These are phyloP conservation scores for Clitarchus hookeri DNA, from an alignment of 2,888 invertebrate species.

Conservation along the genomic window DNA sequence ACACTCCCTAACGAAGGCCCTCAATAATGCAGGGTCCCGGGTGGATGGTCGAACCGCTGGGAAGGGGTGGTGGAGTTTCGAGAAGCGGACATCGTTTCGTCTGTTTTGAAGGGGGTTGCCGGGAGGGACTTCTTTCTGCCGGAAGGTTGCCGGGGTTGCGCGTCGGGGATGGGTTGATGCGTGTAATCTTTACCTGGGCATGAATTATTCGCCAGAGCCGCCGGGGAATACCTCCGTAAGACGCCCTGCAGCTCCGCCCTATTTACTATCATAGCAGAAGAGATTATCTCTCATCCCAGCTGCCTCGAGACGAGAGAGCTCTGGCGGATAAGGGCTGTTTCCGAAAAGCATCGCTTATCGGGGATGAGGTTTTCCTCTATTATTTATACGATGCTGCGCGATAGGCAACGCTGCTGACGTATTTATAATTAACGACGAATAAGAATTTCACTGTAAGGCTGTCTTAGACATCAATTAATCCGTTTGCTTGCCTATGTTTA, in stretches of 20 bases:
- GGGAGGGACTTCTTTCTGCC: slow-evolving; percentile 1
- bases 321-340: background rate
- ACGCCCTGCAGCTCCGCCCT: background rate
- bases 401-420: background rate
- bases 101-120: background rate
- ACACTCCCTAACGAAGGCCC: slow-evolving; percentile 17
- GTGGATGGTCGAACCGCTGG: background rate
- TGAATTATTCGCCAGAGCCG: background rate
- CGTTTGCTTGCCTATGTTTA: no score
- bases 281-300: background rate
- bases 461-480: no score
- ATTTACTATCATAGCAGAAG: slow-evolving; percentile 5
- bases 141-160: background rate
- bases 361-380: background rate
- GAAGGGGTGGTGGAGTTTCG: background rate
- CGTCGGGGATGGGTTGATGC: background rate
- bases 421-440: background rate
- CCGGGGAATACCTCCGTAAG: background rate
- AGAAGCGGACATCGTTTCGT: background rate
- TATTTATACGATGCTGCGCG: background rate
- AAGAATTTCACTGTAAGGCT: no score
- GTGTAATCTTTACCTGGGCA: background rate
- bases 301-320: background rate
- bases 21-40: background rate
- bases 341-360: background rate